A percentile compares a stretch with the other conserved stretches of the same genome.
These are phyloP conservation scores for Heliconius melpomene DNA, from an alignment of 1,140 invertebrate genomes.

Conservation along the genomic window DNA sequence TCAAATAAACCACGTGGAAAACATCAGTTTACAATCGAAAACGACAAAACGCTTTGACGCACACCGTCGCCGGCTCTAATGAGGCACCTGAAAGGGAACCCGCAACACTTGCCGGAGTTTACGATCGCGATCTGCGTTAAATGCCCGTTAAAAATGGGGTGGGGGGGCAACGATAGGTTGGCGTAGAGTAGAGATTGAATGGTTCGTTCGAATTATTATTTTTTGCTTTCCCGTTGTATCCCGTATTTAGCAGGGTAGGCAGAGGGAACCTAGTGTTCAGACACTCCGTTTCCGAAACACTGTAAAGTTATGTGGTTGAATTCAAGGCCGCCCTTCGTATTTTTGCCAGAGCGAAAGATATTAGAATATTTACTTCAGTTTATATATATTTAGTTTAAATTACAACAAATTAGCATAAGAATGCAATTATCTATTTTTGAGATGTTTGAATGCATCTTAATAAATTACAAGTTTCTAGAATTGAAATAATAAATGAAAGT, in stretches of 20 bases:
- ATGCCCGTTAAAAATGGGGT: slow-evolving; percentile 59
- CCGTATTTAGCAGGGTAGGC: neutral
- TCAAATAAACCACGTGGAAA: slow-evolving; percentile 29
- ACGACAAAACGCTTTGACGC: slow-evolving; percentile 45
- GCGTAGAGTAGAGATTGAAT: slow-evolving; percentile 24
- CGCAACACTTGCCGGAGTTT: slow-evolving; percentile 59
- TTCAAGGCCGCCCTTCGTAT: no score
- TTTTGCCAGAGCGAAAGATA: no score
- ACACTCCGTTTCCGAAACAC: no score
- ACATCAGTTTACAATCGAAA: slow-evolving; percentile 38
- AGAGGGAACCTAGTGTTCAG: neutral
- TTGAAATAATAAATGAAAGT: no score
- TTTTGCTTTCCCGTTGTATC: no score
- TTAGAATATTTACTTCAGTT: no score
- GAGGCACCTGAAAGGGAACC: slow-evolving; percentile 55
- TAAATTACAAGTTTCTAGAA: no score
- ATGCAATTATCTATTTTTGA: no score
- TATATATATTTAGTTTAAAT: no score
- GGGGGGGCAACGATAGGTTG: slow-evolving; percentile 33
- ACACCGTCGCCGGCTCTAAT: slow-evolving; percentile 55
- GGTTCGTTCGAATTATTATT: neutral
- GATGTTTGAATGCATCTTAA: no score
- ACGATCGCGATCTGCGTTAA: slow-evolving; percentile 63
- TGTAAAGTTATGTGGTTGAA: no score
- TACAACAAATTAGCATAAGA: no score